Conservation (phyloP, 1,140 invertebrate genomes). For the Drosophila pectinifera region DNA sequence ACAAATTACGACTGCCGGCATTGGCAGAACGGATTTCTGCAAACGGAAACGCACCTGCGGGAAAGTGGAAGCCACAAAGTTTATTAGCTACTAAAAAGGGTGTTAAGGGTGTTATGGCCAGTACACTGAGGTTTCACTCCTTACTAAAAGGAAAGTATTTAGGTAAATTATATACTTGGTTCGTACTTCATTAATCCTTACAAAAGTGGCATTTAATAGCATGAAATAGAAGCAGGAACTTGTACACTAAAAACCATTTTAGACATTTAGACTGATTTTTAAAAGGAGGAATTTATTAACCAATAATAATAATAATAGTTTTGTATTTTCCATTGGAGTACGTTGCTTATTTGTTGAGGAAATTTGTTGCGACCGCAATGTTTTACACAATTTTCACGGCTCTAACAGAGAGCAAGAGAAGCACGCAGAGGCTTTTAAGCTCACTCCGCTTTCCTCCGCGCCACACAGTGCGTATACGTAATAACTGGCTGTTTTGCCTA, state of each 20-base stretch:
- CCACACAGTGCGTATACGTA: conserved; percentile 18
- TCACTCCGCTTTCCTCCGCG: neutral
- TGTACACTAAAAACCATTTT: no score
- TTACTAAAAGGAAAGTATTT: no score
- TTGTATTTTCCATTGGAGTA: no score
- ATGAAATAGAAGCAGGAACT: no score
- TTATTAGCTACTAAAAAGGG: conserved; percentile 42
- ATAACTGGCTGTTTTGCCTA: conserved; percentile 1
- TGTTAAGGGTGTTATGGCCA: neutral
- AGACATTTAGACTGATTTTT: no score
- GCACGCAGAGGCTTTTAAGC: conserved; percentile 4
- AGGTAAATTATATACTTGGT: no score
- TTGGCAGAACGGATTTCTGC: conserved; percentile 7
- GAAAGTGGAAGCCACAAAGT: conserved; percentile 4
- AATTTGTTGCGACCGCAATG: conserved; percentile 40
- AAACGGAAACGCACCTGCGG: conserved; percentile 42
- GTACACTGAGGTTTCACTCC: neutral
- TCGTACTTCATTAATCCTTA: no score
- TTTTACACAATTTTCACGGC: conserved; percentile 33
- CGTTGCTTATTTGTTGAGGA: neutral
- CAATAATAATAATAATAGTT: no score
- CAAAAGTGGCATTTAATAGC: no score
- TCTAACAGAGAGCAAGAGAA: conserved; percentile 10
- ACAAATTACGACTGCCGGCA: conserved; percentile 35
- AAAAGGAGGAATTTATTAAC: no score